Percentiles rank a stretch among this genome's conserved stretches.
These are phyloP conservation scores for Nomada lathburiana DNA, from an alignment of 2,888 invertebrate genomes.

Conservation along the genomic window DNA sequence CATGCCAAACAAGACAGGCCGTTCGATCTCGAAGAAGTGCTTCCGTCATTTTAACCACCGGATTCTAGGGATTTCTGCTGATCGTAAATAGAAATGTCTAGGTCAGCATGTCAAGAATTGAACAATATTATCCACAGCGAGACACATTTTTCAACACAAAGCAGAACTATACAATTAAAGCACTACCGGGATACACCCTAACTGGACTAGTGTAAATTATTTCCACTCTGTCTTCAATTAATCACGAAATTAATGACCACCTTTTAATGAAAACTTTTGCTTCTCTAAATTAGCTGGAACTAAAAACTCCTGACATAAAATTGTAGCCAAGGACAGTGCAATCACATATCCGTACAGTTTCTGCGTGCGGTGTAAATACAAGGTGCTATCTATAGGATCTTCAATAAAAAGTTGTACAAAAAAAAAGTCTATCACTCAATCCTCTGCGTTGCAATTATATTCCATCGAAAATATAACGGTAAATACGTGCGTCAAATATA, in stretches of 20 bases:
- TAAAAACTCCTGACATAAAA: too few relatives aligned
- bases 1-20: conserved; percentile 69
- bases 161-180: background rate
- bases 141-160: background rate
- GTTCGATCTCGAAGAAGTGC: conserved; percentile 38
- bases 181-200: background rate
- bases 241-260: background rate
- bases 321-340: too few relatives aligned
- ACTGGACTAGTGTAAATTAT: background rate
- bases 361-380: too few relatives aligned
- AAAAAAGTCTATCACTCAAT: background rate
- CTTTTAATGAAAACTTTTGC: too few relatives aligned
- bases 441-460: background rate
- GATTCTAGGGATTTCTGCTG: conserved; percentile 11
- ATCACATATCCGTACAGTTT: background rate
- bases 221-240: background rate
- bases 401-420: background rate
- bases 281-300: too few relatives aligned
- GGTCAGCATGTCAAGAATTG: conserved; percentile 50
- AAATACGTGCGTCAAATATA: background rate
- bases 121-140: background rate
- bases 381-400: too few relatives aligned
- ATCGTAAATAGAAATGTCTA: conserved; percentile 60
- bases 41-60: conserved; percentile 56
- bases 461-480: background rate